Conservation (phyloP, 2,888 invertebrate genomes). For the Adelphocoris suturalis region DNA sequence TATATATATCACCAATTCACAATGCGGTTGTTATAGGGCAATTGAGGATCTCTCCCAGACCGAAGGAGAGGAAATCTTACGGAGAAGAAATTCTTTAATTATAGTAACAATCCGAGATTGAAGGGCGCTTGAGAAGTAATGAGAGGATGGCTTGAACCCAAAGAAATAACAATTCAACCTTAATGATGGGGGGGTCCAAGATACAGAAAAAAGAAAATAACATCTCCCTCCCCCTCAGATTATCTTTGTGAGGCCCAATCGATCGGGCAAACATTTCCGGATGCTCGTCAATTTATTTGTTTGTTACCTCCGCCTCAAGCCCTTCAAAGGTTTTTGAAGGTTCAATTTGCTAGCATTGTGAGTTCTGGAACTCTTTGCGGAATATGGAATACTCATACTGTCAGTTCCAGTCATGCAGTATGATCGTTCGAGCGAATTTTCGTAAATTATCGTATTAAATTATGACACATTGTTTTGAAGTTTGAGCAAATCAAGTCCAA, state of each 20-base stretch:
- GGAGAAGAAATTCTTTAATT: constrained; percentile 2
- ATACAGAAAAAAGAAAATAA: neutral
- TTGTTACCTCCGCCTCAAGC: neutral
- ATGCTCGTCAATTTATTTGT: neutral
- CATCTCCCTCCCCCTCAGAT: neutral
- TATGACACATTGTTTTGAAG: too few relatives aligned
- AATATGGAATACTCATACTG: too few relatives aligned
- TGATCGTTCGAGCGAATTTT: too few relatives aligned
- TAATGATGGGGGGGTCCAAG: constrained; percentile 10
- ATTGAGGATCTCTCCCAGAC: neutral
- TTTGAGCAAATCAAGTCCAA: too few relatives aligned
- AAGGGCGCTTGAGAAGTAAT: constrained; percentile 12
- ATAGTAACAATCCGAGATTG: constrained; percentile 30
- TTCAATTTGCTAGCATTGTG: neutral
- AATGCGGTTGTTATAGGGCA: neutral
- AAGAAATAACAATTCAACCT: constrained; percentile 40
- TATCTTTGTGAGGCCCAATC: neutral
- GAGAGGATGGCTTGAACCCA: constrained; percentile 11
- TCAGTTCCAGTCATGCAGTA: too few relatives aligned
- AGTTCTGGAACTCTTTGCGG: too few relatives aligned
- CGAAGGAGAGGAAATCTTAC: neutral
- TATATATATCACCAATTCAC: neutral
- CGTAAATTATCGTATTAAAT: too few relatives aligned
- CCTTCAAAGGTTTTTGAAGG: neutral
- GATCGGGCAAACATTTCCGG: constrained; percentile 19